Conservation (phyloP, 1,140 invertebrate species). For the Ostrea edulis region DNA sequence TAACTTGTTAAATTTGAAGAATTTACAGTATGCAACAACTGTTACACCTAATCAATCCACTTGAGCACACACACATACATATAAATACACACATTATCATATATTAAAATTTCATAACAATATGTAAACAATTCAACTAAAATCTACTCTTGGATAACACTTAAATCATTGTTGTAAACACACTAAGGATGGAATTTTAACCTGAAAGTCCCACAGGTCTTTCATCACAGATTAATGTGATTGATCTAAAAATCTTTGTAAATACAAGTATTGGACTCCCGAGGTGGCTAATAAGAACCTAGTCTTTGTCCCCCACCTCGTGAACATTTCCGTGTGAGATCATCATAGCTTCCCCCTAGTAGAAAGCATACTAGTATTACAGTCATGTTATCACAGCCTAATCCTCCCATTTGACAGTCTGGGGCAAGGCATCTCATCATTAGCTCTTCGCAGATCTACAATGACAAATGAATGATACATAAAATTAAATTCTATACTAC, state of each 20-base stretch:
- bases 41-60: not conserved
- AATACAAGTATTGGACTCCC: not conserved
- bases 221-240: not conserved
- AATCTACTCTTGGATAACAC: slow-evolving; percentile 22
- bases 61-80: not conserved
- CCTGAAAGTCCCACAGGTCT: not conserved
- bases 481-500: not conserved
- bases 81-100: slow-evolving; percentile 9
- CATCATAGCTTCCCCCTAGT: slow-evolving; percentile 87
- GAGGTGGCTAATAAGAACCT: not conserved
- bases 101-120: slow-evolving; percentile 31
- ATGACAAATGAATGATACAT: slow-evolving; percentile 20
- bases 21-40: not conserved
- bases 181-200: not conserved
- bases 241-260: not conserved
- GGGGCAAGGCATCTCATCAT: slow-evolving; percentile 96
- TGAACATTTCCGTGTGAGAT: slow-evolving; percentile 81
- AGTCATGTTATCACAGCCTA: slow-evolving; percentile 99
- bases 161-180: not conserved
- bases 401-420: slow-evolving; percentile 96
- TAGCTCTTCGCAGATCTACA: slow-evolving; percentile 94
- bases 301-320: slow-evolving; percentile 45
- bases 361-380: slow-evolving; percentile 92
- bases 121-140: not conserved
- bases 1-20: not conserved